Evolutionary conservation across 2,797 vertebrate species (phyloP).

Genomic region (Melopsittacus undulatus): DNA sequence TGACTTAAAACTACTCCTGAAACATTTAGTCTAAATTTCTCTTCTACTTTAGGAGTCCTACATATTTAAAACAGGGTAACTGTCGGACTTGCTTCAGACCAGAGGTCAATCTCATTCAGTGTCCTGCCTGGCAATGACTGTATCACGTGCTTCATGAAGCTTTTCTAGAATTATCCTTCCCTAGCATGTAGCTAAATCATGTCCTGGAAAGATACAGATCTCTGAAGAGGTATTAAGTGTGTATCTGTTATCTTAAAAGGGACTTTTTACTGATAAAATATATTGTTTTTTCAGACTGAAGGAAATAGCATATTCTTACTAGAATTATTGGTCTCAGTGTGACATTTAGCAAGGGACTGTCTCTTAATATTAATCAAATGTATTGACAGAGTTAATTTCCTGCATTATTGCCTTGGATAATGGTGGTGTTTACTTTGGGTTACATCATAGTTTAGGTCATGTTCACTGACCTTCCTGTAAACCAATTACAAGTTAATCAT

Average conservation of each 20-base stretch:
- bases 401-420: neutral
- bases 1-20: neutral
- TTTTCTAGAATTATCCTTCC: neutral
- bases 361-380: neutral
- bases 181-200: neutral
- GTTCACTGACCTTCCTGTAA: neutral
- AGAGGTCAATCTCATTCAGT: neutral
- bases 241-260: neutral
- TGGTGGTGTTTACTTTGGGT: neutral
- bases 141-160: neutral
- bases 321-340: neutral
- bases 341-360: neutral
- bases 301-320: neutral
- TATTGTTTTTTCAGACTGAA: neutral
- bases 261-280: neutral
- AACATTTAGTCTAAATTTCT: neutral
- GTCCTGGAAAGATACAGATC: neutral
- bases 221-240: neutral
- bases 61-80: neutral
- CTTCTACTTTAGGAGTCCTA: neutral
- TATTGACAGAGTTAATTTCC: neutral
- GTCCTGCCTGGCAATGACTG: neutral
- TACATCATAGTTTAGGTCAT: neutral
- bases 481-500: neutral
- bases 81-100: neutral